phyloP scores from a whole-genome alignment of 2,797 vertebrate species.

The Pogoniulus pusillus region DNA sequence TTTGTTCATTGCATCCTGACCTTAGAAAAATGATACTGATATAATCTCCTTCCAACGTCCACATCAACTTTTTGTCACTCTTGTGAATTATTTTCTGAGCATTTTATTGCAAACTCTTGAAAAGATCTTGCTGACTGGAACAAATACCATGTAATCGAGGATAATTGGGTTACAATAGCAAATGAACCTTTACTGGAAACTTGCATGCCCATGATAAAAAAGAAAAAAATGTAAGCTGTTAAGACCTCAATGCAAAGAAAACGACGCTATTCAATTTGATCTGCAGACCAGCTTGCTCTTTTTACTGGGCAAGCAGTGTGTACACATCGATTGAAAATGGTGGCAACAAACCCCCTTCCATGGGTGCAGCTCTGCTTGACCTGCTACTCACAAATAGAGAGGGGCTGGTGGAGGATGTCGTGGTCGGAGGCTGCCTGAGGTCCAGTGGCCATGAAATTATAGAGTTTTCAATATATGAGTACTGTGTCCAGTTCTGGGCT shows the following conservation, averaged over 20 bases:
- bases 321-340: rapidly evolving
- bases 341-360: neutral
- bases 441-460: too few species aligned
- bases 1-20: neutral
- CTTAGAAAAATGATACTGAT: neutral
- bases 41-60: neutral
- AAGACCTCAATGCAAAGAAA: neutral
- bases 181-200: neutral
- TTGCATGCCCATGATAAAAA: rapidly evolving
- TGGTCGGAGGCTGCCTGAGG: too few species aligned
- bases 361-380: too few species aligned
- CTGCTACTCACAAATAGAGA: too few species aligned
- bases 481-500: too few species aligned
- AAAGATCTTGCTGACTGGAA: neutral
- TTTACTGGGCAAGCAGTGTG: neutral
- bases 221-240: neutral
- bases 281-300: neutral
- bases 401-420: too few species aligned
- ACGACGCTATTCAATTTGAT: neutral
- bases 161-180: neutral
- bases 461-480: too few species aligned
- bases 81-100: neutral
- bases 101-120: neutral
- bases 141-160: neutral
- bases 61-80: neutral